Evolutionary conservation across 1,140 invertebrate genomes (phyloP), one percentile per base, ranked within the genome.

Genomic region (Parasteatoda tepidariorum): DNA sequence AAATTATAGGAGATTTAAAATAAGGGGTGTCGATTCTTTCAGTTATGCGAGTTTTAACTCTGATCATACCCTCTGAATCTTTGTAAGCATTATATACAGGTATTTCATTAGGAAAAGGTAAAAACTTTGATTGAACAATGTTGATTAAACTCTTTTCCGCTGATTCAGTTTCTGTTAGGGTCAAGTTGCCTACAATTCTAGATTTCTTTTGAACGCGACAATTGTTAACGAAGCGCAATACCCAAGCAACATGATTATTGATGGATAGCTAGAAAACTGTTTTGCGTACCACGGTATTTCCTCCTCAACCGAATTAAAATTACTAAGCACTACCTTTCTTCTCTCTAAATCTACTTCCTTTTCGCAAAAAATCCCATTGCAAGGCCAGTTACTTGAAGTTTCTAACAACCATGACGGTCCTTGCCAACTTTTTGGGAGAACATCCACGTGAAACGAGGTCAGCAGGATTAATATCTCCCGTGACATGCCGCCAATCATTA

Each of bases 201-300:
- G 33, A 6, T 26, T 41, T 28, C 70, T 3, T 2, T 31, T 30
- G 13, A 18, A 7, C 33, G 9, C 31, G 26, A 4, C 7, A 13
- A 78, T 78, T 78, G 15, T 64, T 48, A 22, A 26, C 33, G 33
- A 78, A 78, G 3, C 62, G 61, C 31, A 33, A n/a, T 7, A 78
- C 26, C 75, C 62, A 67, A 2, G 75, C 26, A 13, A 28, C 18
- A n/a, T 3, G 24, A 78, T 66, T 0, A 66, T 78, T 9, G 28
- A 59, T 1, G 30, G n/a, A 66, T 18, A 78, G 11, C 22, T n/a
- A 3, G 61, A 78, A 67, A 66, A 78, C 3, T 26, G 41, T 7
- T 13, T 13, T 2, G 26, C 28, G 11, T 26, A 62, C 57, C n/a
- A 64, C 5, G n/a, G 33, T 9, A 6, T 13, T 18, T 55, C 4